Base-by-base conservation (phyloP, 2,888 invertebrate genomes). In the Nymphalis polychloros region DNA sequence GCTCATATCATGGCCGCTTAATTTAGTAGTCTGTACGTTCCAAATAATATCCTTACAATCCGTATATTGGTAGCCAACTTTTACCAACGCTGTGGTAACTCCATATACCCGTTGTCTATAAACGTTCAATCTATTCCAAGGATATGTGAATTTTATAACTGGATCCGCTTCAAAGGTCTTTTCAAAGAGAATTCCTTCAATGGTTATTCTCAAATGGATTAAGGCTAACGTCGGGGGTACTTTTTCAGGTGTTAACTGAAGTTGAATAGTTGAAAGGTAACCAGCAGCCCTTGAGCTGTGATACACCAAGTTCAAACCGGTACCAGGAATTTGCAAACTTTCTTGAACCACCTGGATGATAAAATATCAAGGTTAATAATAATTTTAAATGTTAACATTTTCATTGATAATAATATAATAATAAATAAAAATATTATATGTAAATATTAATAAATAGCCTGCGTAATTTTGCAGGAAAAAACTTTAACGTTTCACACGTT, bases 91-190 rank as follows among this genome's bases (percentile, higher is more conserved):
- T 0, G 97, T 97, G 0, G 98, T 98, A 0, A 99, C 97, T 16
- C 99, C 99, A 80, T 98, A 99, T 8, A 99, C 99, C 73, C 98
- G 95, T 89, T 99, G 99, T 50, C 97, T 94, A 87, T 99, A 99
- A 1, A 98, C 98, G 81, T 99, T 99, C 57, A 97, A 92, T 69
- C 98, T 94, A 84, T 99, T 98, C 99, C 99, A 99, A 0, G 98
- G 97, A 82, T 98, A 99, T 0, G 98, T 98, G 88, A 98, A 98
- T 82, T 98, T 98, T 74, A 99, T 97, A 48, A 97, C 96, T 0
- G 98, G 98, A 88, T 98, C 98, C 0, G 99, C 98, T 88, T 99
- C 99, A 83, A 99, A 98, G 0, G 95, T 95, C 82, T 97, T 97
- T 82, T 98, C 97, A 82, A 98, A 97, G 3, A 98, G 93, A 67